Evolutionary conservation across 1,140 invertebrate species (phyloP), one percentile per base, ranked within the genome.

Genomic region (Dufourea novaeangliae): DNA sequence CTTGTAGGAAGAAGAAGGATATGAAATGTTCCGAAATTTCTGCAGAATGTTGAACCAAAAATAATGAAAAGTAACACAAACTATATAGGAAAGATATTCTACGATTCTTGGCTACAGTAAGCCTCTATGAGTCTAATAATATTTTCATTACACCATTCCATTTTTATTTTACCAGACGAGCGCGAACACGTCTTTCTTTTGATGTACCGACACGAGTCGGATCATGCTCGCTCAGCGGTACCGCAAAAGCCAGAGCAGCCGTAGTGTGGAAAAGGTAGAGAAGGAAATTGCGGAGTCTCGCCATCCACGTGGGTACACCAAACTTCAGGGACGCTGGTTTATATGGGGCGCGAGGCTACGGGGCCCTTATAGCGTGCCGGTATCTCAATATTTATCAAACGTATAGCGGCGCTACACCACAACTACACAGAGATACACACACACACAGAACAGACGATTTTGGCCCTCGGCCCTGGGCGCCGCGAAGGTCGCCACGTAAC

Each of bases 401-500:
- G 74, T 83, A 64, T 61, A 78, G 57, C 32, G 70, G 57, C 69
- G 74, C 78, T 79, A 79, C 80, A 76, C 81, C 77, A 80, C 86
- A 84, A 79, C 70, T 34, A 63, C 50, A 5, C 25, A 37, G 11
- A 14, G 83, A 81, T 76, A 79, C 67, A 44, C 69, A 52, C 25
- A 29, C 22, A 46, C 29, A 34, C 61, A 34, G 25, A 62, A 69
- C 78, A 70, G 78, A 86, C 80, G 59, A 68, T 89, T 89, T 90
- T 89, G 89, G 89, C 89, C 90, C 88, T 91, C 88, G 88, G 82
- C 84, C 86, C 82, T 86, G 88, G 81, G 85, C 62, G 63, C 44
- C n/a, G 59, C 82, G 87, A 91, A 91, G 90, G 90, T 85, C 90
- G 67, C 84, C 83, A 78, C 78, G 77, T 84, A 86, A 88, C 77